Evolutionary conservation across 2,888 invertebrate species (phyloP).

Genomic region (Pachymerium ferrugineum): DNA sequence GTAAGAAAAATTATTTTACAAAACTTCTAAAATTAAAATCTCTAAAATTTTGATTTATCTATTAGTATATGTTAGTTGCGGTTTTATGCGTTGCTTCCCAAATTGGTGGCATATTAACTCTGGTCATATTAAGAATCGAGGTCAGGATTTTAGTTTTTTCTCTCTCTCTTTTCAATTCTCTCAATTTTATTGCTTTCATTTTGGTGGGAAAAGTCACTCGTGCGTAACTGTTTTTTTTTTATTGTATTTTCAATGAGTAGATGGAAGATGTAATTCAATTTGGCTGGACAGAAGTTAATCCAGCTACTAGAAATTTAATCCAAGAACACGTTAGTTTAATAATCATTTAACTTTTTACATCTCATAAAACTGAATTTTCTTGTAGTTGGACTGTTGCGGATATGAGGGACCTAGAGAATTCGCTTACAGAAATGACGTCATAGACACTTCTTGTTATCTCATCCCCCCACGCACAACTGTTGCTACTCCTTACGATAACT

Average conservation of each 20-base stretch:
- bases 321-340: not conserved
- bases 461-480: constrained; percentile 37
- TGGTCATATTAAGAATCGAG: constrained; percentile 1
- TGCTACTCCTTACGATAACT: constrained; percentile 23
- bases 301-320: not conserved
- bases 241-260: not conserved
- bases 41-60: constrained; percentile 34
- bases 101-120: constrained; percentile 44
- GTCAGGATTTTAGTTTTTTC: constrained; percentile 5
- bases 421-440: constrained; percentile 45
- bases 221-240: not conserved
- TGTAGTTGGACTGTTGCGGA: constrained; percentile 47
- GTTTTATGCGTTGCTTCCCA: constrained; percentile 44
- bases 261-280: not conserved
- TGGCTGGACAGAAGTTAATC: constrained; percentile 25
- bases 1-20: constrained; percentile 37
- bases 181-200: not conserved
- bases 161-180: not conserved
- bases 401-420: constrained; percentile 47
- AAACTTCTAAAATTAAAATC: not conserved
- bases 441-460: constrained; percentile 46
- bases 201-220: not conserved
- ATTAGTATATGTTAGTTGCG: constrained; percentile 45
- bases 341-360: not conserved
- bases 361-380: constrained; percentile 18